Percentiles rank a stretch among this genome's conserved stretches.
phyloP scores from a whole-genome alignment of 2,113 vertebrate species.

The Sapayoa aenigma region DNA sequence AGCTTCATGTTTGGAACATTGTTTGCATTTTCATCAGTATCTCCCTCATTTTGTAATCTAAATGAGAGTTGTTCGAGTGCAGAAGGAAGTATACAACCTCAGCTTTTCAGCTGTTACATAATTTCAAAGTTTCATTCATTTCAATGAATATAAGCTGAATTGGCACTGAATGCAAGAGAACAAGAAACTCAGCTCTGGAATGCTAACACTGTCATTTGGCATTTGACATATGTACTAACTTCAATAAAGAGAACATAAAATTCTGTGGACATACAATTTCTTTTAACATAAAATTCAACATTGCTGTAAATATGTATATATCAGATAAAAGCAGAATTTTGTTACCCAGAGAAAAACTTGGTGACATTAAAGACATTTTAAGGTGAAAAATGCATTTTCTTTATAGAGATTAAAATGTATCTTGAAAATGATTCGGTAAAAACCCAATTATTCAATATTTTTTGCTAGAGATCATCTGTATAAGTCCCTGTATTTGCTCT shows the following conservation, averaged over 20 bases:
- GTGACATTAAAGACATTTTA: neutral
- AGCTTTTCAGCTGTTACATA: neutral
- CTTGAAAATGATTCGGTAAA: neutral
- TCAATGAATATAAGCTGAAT: neutral
- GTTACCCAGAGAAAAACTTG: neutral
- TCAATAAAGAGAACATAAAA: neutral
- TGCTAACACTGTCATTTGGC: fast-evolving
- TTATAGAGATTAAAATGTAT: neutral
- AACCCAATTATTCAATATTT: neutral
- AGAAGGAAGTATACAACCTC: neutral
- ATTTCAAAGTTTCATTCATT: neutral
- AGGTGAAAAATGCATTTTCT: neutral
- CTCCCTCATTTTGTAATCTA: neutral
- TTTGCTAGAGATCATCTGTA: neutral
- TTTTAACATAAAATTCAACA: neutral
- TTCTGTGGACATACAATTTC: neutral
- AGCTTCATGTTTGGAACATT: neutral
- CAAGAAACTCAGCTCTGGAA: neutral
- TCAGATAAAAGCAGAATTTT: neutral
- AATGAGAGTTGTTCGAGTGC: neutral
- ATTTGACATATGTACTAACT: neutral
- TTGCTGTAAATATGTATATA: neutral
- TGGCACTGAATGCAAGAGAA: neutral
- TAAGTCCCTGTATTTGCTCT: neutral
- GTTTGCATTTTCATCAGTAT: neutral